These are phyloP conservation scores for Pristionchus arcanus DNA, from an alignment of 2,888 invertebrate species.

Conservation along the genomic window DNA sequence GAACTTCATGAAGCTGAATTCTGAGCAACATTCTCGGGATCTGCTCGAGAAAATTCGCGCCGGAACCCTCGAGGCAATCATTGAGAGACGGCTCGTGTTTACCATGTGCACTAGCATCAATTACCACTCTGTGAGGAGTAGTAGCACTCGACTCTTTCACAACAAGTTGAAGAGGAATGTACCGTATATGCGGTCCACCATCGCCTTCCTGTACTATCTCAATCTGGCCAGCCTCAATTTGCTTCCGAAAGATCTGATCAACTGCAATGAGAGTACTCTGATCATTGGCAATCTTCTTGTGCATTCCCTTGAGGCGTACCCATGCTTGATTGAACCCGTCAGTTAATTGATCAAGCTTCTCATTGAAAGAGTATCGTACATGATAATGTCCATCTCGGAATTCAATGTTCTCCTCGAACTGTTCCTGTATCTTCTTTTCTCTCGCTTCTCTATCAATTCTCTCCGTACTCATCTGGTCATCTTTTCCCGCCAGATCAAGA, in stretches of 20 bases:
- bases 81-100: slow-evolving; percentile 60
- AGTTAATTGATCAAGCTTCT: neutral
- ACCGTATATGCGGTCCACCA: neutral
- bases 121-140: slow-evolving; percentile 59
- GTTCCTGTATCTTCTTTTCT: neutral
- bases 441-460: neutral
- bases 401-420: neutral
- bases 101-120: slow-evolving; percentile 58
- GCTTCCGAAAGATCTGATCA: neutral
- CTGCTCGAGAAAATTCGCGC: slow-evolving; percentile 27
- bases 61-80: slow-evolving; percentile 60
- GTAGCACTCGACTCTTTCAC: neutral
- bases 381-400: neutral
- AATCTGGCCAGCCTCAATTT: neutral
- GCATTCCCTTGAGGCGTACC: neutral
- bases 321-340: neutral
- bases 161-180: neutral
- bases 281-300: neutral
- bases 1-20: neutral
- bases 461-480: too few relatives aligned
- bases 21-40: neutral
- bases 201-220: neutral
- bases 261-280: neutral
- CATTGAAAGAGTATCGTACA: neutral
- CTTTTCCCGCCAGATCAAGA: too few relatives aligned